A percentile compares a stretch with the other conserved stretches of the same genome.
Evolutionary conservation across 2,113 vertebrate genomes (phyloP).

Genomic region (Vulpes lagopus): DNA sequence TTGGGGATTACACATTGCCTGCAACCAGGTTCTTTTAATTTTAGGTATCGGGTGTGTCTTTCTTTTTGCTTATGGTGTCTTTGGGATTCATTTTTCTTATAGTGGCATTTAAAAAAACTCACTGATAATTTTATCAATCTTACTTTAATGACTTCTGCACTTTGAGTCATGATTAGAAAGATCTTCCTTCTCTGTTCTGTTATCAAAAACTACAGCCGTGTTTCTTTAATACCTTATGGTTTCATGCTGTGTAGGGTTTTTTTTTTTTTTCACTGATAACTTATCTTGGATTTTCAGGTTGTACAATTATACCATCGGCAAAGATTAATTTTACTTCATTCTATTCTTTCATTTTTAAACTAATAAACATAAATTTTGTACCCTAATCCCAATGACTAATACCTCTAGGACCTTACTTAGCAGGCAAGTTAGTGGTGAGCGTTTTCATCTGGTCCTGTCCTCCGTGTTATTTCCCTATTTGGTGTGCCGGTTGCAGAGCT

Average conservation of each 20-base stretch:
- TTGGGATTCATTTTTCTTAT: neutral
- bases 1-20: neutral
- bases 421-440: neutral
- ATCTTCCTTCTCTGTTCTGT: neutral
- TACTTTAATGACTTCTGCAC: neutral
- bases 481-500: neutral
- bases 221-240: neutral
- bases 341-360: neutral
- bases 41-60: neutral
- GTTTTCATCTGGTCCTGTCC: neutral
- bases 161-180: neutral
- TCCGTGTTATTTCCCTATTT: too few species aligned
- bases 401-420: neutral
- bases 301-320: neutral
- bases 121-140: neutral
- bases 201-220: neutral
- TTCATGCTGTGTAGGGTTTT: neutral
- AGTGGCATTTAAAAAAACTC: neutral
- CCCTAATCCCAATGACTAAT: neutral
- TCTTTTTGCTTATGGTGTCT: neutral
- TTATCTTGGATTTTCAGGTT: neutral
- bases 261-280: neutral
- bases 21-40: neutral
- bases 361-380: neutral
- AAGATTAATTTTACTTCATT: neutral